phyloP scores from a whole-genome alignment of 2,113 vertebrate genomes.

The Delphinapterus leucas region DNA sequence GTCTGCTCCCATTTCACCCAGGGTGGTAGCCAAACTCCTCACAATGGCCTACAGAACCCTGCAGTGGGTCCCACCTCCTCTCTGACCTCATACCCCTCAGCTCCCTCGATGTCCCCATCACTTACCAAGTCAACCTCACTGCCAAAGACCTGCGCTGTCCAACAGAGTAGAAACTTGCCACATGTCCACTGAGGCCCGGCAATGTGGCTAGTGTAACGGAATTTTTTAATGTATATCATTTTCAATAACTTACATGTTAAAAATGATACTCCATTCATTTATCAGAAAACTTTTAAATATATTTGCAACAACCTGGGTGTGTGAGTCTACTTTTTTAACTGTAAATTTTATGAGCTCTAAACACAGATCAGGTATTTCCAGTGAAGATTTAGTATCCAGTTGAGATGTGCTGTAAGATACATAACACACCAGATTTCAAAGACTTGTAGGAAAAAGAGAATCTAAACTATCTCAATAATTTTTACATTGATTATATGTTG shows the following conservation, averaged over 20 bases:
- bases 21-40: neutral
- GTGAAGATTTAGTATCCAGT: neutral
- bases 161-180: neutral
- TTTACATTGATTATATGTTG: neutral
- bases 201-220: fast-evolving
- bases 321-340: neutral
- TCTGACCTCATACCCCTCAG: neutral
- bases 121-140: neutral
- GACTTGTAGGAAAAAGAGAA: neutral
- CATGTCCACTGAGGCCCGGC: neutral
- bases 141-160: neutral
- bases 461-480: neutral
- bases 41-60: neutral
- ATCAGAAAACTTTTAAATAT: neutral
- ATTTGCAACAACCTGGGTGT: neutral
- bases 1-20: neutral
- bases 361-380: neutral
- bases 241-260: neutral
- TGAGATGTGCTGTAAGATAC: neutral
- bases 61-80: neutral
- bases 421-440: neutral
- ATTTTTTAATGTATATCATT: neutral
- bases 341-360: neutral
- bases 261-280: neutral
- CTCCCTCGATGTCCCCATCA: neutral